Percentiles rank a stretch among this genome's conserved stretches.
These are phyloP conservation scores for Temnothorax rugatulus DNA, from an alignment of 2,888 invertebrate species.

Conservation along the genomic window DNA sequence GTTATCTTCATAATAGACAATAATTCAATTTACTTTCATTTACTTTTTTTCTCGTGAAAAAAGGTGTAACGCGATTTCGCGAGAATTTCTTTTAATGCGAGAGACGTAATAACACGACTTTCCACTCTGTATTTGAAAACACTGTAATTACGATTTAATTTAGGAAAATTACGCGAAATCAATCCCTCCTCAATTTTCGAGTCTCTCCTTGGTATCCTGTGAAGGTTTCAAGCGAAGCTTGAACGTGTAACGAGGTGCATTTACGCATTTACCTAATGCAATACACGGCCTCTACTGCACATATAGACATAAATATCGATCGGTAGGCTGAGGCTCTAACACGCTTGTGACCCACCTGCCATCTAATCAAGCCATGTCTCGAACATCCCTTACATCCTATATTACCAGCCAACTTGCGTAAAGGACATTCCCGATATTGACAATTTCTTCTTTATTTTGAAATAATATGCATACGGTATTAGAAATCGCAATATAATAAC, in stretches of 20 bases:
- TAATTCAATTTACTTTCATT: conserved; percentile 21
- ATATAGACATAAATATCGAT: conserved; percentile 73
- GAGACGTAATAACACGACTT: no score
- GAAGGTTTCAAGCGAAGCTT: conserved; percentile 44
- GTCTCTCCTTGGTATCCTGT: background rate
- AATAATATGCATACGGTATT: background rate
- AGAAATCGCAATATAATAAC: background rate
- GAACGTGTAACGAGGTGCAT: conserved; percentile 55
- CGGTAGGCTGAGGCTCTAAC: conserved; percentile 60
- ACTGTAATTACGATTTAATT: background rate
- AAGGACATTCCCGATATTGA: conserved; percentile 6
- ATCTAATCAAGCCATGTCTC: conserved; percentile 64
- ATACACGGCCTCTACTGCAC: conserved; percentile 61
- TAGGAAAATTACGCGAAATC: background rate
- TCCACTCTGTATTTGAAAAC: background rate
- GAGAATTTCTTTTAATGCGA: background rate
- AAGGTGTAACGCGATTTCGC: background rate
- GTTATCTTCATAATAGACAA: background rate
- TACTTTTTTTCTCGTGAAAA: background rate
- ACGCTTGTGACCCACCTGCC: conserved; percentile 63
- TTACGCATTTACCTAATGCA: conserved; percentile 62
- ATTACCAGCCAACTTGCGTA: conserved; percentile 13
- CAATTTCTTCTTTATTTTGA: background rate
- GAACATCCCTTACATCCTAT: conserved; percentile 59
- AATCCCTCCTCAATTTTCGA: conserved; percentile 25